Conservation (phyloP, 2,888 invertebrate genomes). For the Colostygia pectinataria region DNA sequence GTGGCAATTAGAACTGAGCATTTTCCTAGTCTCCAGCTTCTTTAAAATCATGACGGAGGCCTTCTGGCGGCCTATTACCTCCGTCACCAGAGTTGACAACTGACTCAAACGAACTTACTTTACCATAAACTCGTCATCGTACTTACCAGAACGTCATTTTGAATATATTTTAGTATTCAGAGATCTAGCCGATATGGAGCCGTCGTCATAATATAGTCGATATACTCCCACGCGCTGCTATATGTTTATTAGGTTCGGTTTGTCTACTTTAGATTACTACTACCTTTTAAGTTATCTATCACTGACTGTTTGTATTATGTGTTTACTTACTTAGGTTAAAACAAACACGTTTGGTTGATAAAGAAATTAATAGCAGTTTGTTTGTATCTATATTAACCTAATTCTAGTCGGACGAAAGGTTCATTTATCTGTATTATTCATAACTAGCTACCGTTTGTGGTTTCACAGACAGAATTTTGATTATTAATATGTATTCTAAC, state of each 20-base stretch:
- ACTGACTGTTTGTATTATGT: conserved; percentile 3
- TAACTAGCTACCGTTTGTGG: no score
- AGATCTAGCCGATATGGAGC: conserved; percentile 20
- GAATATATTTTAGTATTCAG: conserved; percentile 19
- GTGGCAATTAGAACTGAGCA: no score
- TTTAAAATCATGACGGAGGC: no score
- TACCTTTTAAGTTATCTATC: conserved; percentile 17
- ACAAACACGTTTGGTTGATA: conserved; percentile 2
- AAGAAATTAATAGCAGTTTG: background rate
- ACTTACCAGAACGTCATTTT: conserved; percentile 8
- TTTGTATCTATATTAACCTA: background rate
- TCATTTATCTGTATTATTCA: no score
- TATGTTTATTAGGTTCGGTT: conserved; percentile 15
- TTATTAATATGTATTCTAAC: no score
- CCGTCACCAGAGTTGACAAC: no score
- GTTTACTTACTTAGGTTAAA: conserved; percentile 2
- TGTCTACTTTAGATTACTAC: conserved; percentile 16
- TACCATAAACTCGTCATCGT: no score
- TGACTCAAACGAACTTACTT: no score
- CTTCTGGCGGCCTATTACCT: no score
- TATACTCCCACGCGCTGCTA: conserved; percentile 16
- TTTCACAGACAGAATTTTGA: no score
- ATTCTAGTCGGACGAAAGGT: no score
- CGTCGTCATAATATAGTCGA: conserved; percentile 3
- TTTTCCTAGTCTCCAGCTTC: no score